A percentile compares a stretch with the other conserved stretches of the same genome.
phyloP scores from a whole-genome alignment of 2,797 vertebrate species.

The Glyptemys insculpta region DNA sequence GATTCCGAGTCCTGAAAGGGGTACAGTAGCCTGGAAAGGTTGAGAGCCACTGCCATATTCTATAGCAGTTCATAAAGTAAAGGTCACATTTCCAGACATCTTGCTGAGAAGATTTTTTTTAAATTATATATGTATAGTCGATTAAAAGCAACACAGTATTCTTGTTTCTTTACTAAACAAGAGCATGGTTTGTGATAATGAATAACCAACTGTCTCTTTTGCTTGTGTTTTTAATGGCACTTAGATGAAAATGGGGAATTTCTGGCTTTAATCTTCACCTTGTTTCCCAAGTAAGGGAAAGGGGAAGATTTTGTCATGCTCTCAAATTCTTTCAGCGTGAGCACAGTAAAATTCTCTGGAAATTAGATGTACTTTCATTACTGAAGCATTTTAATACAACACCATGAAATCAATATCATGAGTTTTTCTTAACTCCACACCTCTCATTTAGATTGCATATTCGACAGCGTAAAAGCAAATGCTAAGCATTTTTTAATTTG shows the following conservation, averaged over 20 bases:
- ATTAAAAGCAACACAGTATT: not conserved
- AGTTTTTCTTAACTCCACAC: not conserved
- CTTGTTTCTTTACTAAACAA: not conserved
- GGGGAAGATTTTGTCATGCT: not conserved
- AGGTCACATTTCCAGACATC: not conserved
- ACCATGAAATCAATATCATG: not conserved
- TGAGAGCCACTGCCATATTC: not conserved
- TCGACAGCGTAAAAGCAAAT: not conserved
- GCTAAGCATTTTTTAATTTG: not conserved
- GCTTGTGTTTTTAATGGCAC: not conserved
- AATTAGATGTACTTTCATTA: not conserved
- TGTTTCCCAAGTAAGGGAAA: not conserved
- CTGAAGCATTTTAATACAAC: not conserved
- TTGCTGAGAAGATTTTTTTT: not conserved
- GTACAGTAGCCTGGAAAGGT: too few relatives aligned
- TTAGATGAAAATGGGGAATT: not conserved
- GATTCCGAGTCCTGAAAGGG: too few relatives aligned
- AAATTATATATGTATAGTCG: not conserved
- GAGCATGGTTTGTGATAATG: not conserved
- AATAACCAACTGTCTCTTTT: not conserved
- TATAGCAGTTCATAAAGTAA: not conserved
- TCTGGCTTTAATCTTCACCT: not conserved
- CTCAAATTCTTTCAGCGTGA: not conserved
- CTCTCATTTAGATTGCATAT: not conserved
- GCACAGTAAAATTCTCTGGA: not conserved